These are phyloP conservation scores for Cossypha dichroa DNA, from an alignment of 2,797 vertebrate genomes.

Conservation along the genomic window DNA sequence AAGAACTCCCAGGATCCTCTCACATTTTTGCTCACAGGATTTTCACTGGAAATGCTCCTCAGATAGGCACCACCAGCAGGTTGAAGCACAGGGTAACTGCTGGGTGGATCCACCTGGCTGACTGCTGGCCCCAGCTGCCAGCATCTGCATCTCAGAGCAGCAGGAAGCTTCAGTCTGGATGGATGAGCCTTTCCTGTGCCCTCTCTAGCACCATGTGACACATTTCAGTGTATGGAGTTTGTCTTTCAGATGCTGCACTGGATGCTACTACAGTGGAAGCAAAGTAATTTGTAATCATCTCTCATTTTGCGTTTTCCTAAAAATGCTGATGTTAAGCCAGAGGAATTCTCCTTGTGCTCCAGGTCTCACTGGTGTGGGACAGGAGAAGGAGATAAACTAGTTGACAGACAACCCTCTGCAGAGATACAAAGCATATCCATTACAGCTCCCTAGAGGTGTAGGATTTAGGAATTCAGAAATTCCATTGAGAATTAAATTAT, in stretches of 20 bases:
- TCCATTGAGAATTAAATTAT: background rate
- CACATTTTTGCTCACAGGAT: background rate
- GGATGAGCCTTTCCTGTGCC: accelerated
- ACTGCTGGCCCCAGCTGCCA: background rate
- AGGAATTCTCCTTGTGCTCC: background rate
- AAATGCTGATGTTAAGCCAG: background rate
- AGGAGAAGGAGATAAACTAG: background rate
- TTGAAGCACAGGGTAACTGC: background rate
- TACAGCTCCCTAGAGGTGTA: background rate
- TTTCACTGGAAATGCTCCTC: background rate
- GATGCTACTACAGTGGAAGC: background rate
- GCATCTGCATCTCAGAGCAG: background rate
- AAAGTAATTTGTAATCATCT: background rate
- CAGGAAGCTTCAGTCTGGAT: accelerated
- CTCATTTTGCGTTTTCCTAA: background rate
- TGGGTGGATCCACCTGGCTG: background rate
- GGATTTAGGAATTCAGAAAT: background rate
- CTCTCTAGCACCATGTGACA: background rate
- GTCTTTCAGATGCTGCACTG: background rate
- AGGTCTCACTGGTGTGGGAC: background rate
- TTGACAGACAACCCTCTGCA: background rate
- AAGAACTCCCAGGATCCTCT: background rate
- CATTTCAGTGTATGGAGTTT: background rate
- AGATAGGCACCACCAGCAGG: background rate
- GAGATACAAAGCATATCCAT: background rate